Conservation (phyloP, 2,888 invertebrate species). For the Apamea anceps region DNA sequence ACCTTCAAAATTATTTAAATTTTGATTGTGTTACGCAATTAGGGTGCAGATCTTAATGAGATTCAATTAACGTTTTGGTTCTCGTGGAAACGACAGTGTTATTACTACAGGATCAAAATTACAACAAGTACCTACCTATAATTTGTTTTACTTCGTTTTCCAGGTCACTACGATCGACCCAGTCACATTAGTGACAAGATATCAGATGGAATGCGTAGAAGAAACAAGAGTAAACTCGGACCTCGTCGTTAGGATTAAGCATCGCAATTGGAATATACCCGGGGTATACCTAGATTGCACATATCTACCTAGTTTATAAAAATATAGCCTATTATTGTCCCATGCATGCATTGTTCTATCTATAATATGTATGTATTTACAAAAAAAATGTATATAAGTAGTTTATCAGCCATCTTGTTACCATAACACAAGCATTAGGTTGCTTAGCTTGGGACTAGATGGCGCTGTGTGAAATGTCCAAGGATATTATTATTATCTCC, state of each 20-base stretch:
- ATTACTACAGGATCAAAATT: neutral
- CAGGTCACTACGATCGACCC: neutral
- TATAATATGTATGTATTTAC: too few species aligned
- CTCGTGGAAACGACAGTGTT: neutral
- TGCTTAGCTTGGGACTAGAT: too few species aligned
- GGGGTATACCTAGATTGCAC: neutral
- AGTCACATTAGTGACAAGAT: conserved; percentile 24
- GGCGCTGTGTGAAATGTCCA: too few species aligned
- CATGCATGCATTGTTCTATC: neutral
- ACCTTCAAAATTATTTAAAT: too few species aligned
- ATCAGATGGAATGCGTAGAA: conserved; percentile 72
- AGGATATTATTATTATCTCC: too few species aligned
- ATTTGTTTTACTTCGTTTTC: neutral
- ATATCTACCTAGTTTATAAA: neutral
- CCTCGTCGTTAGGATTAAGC: conserved; percentile 53
- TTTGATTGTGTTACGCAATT: too few species aligned
- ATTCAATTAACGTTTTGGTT: neutral
- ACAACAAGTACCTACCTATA: neutral
- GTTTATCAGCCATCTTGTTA: too few species aligned
- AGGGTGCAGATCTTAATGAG: too few species aligned
- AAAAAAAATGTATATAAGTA: too few species aligned
- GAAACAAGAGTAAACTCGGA: conserved; percentile 68
- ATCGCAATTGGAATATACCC: neutral
- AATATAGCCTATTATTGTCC: neutral
- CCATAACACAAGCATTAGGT: too few species aligned